A percentile compares a stretch with the other conserved stretches of the same genome.
These are phyloP conservation scores for Cryptomyrus ogoouensis DNA, from an alignment of 2,113 vertebrate genomes.

Conservation along the genomic window DNA sequence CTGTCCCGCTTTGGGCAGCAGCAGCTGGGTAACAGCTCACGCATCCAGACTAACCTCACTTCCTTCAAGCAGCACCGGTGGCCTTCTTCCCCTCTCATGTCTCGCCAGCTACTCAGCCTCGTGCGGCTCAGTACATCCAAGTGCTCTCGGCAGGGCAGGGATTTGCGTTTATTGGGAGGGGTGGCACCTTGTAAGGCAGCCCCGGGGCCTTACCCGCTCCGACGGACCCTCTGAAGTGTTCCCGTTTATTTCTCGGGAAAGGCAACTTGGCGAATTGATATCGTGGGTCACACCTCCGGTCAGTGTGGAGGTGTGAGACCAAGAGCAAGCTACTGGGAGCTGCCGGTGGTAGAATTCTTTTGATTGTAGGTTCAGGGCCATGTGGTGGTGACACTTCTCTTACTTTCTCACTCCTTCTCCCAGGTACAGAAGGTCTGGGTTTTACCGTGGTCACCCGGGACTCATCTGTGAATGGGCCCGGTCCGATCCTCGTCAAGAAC, in stretches of 20 bases:
- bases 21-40: not conserved
- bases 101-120: not conserved
- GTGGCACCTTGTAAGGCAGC: not conserved
- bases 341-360: not conserved
- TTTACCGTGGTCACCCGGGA: constrained; percentile 98
- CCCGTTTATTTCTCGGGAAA: not conserved
- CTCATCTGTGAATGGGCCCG: constrained; percentile 82
- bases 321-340: not conserved
- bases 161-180: not conserved
- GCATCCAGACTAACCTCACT: not conserved
- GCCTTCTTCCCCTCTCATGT: not conserved
- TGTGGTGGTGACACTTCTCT: not conserved
- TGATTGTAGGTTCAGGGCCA: not conserved
- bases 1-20: not conserved
- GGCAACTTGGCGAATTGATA: not conserved
- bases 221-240: not conserved
- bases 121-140: not conserved
- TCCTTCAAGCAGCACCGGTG: not conserved
- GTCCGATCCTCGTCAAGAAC: constrained; percentile 95
- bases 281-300: not conserved
- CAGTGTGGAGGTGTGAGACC: not conserved
- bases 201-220: not conserved
- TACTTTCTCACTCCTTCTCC: not conserved
- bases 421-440: constrained; percentile 90
- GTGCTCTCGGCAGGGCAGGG: not conserved